Conservation (phyloP, 2,888 invertebrate species). For the Macrophya alboannulata region DNA sequence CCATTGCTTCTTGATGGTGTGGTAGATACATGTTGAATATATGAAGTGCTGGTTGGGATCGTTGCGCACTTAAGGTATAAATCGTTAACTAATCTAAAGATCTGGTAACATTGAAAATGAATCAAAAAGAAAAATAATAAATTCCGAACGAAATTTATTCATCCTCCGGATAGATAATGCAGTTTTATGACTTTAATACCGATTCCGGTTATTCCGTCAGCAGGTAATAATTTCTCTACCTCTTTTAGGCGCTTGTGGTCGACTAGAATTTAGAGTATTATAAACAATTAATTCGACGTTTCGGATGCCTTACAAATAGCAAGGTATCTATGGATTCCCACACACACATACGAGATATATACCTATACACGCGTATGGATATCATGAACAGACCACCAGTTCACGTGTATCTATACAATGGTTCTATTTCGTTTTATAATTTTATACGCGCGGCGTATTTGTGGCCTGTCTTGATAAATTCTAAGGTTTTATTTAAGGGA, state of each 20-base stretch:
- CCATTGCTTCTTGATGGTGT: constrained; percentile 2
- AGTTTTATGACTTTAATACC: constrained; percentile 37
- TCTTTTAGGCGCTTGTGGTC: constrained; percentile 12
- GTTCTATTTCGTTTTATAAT: constrained; percentile 51
- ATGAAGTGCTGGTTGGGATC: background rate
- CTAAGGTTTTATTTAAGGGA: constrained; percentile 54
- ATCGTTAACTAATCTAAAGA: constrained; percentile 29
- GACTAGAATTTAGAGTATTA: constrained; percentile 47
- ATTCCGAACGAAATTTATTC: constrained; percentile 33
- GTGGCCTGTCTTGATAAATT: constrained; percentile 53
- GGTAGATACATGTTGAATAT: background rate
- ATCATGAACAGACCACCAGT: background rate
- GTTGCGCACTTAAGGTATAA: background rate
- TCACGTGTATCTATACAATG: constrained; percentile 7
- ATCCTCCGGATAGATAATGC: constrained; percentile 4
- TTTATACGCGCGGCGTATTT: constrained; percentile 55
- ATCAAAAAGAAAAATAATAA: constrained; percentile 12
- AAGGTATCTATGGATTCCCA: background rate
- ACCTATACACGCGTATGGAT: background rate
- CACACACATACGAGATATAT: background rate
- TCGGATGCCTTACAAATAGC: constrained; percentile 25
- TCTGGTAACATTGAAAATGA: constrained; percentile 13
- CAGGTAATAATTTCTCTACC: constrained; percentile 45
- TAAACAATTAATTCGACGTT: constrained; percentile 46
- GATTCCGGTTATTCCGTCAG: constrained; percentile 31